Conservation (phyloP, 2,797 vertebrate species). For the Mionectes olivaceus region DNA sequence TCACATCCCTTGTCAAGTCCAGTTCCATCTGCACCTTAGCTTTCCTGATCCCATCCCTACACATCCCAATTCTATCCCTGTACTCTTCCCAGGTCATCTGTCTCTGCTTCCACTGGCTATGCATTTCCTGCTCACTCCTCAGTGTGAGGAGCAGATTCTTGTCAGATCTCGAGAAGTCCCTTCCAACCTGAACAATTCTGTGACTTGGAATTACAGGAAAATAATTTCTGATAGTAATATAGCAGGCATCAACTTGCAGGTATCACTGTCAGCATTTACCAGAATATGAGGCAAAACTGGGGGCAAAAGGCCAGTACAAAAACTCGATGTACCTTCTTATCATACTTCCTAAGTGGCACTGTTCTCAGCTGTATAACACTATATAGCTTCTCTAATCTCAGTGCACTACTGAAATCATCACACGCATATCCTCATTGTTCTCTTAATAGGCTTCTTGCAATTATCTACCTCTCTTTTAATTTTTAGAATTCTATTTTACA, state of each 20-base stretch:
- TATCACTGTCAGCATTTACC: background rate
- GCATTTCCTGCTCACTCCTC: background rate
- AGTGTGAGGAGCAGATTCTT: background rate
- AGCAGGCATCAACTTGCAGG: background rate
- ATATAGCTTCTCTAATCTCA: background rate
- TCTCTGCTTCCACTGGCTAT: background rate
- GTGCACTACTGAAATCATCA: background rate
- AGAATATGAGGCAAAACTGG: background rate
- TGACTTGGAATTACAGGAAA: background rate
- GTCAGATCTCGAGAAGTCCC: background rate
- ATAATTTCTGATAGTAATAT: background rate
- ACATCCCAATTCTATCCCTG: background rate
- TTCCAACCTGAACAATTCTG: background rate
- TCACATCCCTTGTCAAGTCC: background rate
- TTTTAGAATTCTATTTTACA: background rate
- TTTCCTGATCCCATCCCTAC: background rate
- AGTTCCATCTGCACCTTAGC: background rate
- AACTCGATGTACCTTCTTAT: background rate
- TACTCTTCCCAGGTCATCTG: background rate
- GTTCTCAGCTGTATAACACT: background rate
- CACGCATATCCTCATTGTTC: background rate
- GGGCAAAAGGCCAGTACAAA: background rate
- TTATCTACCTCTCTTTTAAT: background rate
- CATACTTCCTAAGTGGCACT: background rate
- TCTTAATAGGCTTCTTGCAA: background rate